Evolutionary conservation across 92 coral and sea anemone genomes (phyloP).

Genomic region (Scolanthus callimorphus): DNA sequence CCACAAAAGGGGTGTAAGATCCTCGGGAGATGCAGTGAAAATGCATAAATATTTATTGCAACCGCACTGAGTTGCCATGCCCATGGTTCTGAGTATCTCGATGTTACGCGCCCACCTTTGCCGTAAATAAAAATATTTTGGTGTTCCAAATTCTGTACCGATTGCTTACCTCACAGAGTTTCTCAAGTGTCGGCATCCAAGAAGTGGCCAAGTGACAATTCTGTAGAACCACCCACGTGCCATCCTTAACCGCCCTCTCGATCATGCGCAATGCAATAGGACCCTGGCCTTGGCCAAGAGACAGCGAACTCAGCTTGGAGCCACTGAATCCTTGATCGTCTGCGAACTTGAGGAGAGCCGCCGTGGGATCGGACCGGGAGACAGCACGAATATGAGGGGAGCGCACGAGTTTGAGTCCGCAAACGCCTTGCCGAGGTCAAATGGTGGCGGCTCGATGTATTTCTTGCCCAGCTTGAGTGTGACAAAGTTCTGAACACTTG

Average conservation of each 20-base stretch:
- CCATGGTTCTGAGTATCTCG: too few relatives aligned
- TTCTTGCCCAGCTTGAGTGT: slow-evolving; percentile 87
- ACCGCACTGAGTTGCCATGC: too few relatives aligned
- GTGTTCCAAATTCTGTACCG: too few relatives aligned
- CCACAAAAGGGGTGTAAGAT: too few relatives aligned
- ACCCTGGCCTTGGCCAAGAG: slow-evolving; percentile 99
- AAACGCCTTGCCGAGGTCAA: slow-evolving; percentile 95
- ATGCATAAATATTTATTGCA: too few relatives aligned
- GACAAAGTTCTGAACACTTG: slow-evolving; percentile 94
- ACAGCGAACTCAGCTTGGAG: slow-evolving; percentile 93
- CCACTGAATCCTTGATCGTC: slow-evolving; percentile 99
- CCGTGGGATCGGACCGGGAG: slow-evolving; percentile 99
- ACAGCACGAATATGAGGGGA: slow-evolving; percentile 92
- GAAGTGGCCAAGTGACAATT: slow-evolving; percentile 98
- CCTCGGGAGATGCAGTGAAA: too few relatives aligned
- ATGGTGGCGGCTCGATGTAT: slow-evolving; percentile 95
- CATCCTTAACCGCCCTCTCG: slow-evolving; percentile 95
- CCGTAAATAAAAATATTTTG: too few relatives aligned
- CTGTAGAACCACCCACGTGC: slow-evolving; percentile 99
- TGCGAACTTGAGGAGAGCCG: slow-evolving; percentile 96
- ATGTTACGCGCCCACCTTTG: too few relatives aligned
- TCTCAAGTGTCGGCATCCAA: slow-evolving; percentile 99
- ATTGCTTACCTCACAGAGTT: slow-evolving; percentile 91
- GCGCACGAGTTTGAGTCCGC: slow-evolving; percentile 94
- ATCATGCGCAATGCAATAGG: slow-evolving; percentile 99